phyloP scores from a whole-genome alignment of 2,113 vertebrate species.

The Crotalus viridis region DNA sequence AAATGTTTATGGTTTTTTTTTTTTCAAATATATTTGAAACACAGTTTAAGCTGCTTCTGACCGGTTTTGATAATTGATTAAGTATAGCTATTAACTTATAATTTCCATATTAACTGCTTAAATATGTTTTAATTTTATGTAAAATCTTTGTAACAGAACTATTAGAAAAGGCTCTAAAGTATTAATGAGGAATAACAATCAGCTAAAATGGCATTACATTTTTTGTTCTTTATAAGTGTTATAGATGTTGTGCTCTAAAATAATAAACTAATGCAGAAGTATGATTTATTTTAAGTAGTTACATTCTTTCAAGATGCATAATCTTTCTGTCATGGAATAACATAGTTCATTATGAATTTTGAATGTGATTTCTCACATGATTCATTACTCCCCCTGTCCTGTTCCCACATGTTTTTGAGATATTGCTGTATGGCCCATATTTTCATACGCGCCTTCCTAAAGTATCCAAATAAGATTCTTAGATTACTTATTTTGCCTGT shows the following conservation, averaged over 20 bases:
- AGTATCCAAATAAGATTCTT: neutral
- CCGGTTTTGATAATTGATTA: neutral
- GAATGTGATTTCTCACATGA: neutral
- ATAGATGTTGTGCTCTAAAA: neutral
- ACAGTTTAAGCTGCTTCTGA: neutral
- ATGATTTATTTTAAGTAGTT: neutral
- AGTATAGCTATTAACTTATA: neutral
- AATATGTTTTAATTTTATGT: neutral
- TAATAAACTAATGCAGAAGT: neutral
- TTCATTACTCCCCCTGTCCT: neutral
- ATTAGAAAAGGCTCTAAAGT: neutral
- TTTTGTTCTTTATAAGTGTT: neutral
- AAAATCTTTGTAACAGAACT: neutral
- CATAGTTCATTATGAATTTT: neutral
- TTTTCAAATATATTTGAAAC: neutral
- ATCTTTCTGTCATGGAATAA: neutral
- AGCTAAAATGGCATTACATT: neutral
- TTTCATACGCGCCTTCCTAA: neutral
- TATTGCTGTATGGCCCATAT: neutral
- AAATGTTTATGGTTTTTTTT: neutral
- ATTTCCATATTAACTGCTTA: neutral
- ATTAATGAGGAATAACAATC: neutral
- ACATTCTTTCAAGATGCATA: neutral
- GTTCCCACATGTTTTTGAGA: neutral
- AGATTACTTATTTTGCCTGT: neutral